These are phyloP conservation scores for Argyresthia albistria DNA, from an alignment of 2,888 invertebrate species.

Conservation along the genomic window DNA sequence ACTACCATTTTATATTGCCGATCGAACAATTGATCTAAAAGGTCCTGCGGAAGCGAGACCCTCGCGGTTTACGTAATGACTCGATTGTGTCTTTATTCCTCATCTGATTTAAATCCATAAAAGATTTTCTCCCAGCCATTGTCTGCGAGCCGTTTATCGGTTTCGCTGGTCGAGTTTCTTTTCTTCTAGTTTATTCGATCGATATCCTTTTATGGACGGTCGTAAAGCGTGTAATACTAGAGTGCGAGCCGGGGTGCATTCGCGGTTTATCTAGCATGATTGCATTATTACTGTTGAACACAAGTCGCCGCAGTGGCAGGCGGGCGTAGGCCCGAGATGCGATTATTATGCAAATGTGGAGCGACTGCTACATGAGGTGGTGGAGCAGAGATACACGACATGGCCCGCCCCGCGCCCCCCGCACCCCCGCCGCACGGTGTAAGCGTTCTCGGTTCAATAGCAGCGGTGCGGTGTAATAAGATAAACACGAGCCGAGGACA, in stretches of 20 bases:
- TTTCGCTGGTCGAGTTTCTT: no score
- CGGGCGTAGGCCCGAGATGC: constrained; percentile 4
- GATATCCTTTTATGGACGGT: constrained; percentile 2
- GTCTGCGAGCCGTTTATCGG: neutral
- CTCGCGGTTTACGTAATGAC: neutral
- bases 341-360: constrained; percentile 10
- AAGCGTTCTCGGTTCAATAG: constrained; percentile 40
- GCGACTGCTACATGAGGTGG: constrained; percentile 1
- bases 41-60: neutral
- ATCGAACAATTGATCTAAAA: constrained; percentile 5
- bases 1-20: neutral
- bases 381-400: neutral
- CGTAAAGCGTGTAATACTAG: constrained; percentile 1
- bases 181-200: neutral
- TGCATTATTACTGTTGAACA: constrained; percentile 2
- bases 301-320: neutral
- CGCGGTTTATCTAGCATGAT: constrained; percentile 3
- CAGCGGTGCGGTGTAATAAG: constrained; percentile 35
- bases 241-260: neutral
- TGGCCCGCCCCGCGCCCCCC: neutral
- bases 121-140: neutral
- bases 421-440: constrained; percentile 19
- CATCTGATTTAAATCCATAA: neutral
- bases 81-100: constrained; percentile 1
- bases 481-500: constrained; percentile 45